phyloP scores from a whole-genome alignment of 2,113 vertebrate species.

The Dendropsophus ebraccatus region DNA sequence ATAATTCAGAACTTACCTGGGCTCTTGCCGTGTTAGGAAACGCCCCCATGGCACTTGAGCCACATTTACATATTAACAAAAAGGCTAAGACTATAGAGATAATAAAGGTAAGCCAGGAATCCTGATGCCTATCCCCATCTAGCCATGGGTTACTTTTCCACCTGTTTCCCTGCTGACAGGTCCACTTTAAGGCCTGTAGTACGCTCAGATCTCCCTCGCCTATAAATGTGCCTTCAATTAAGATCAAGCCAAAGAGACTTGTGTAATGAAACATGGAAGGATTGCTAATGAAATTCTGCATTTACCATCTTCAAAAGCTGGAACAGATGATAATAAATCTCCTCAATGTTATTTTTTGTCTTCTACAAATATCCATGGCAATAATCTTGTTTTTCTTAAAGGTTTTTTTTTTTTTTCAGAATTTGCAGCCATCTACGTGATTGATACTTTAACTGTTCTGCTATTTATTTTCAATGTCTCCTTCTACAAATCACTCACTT shows the following conservation, averaged over 20 bases:
- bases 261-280: constrained; percentile 34
- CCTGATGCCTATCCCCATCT: no score
- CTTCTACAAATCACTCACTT: constrained; percentile 24
- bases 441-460: constrained; percentile 8
- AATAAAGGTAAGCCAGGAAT: no score
- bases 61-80: no score
- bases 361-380: constrained; percentile 22
- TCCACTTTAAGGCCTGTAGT: neutral
- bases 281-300: constrained; percentile 5
- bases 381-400: constrained; percentile 36
- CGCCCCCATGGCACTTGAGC: no score
- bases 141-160: no score
- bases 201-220: neutral
- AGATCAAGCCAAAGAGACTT: constrained; percentile 10
- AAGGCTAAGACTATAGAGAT: no score
- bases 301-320: constrained; percentile 19
- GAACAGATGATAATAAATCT: constrained; percentile 32
- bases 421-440: constrained; percentile 33
- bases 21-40: no score
- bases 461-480: constrained; percentile 28
- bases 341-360: neutral
- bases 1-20: no score
- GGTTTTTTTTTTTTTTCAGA: constrained; percentile 15
- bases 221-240: constrained; percentile 44
- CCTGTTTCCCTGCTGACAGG: no score